Conservation (phyloP, 2,888 invertebrate species). For the Bugula neritina region DNA sequence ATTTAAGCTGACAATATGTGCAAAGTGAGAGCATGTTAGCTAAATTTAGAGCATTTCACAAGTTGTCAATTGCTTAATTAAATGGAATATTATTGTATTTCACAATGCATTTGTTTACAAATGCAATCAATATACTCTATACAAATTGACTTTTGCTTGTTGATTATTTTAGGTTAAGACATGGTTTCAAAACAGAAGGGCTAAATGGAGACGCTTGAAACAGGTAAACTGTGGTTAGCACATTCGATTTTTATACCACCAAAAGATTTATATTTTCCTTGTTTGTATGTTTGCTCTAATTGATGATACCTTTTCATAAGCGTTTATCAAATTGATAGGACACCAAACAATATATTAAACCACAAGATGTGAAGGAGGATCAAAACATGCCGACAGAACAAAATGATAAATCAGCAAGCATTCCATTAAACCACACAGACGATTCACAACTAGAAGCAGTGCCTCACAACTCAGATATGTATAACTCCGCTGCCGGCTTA, state of each 20-base stretch:
- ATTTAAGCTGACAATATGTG: not conserved
- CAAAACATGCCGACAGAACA: not conserved
- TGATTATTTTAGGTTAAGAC: constrained; percentile 50
- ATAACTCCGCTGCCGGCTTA: not conserved
- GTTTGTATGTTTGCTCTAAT: too few species aligned
- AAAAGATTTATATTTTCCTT: too few species aligned
- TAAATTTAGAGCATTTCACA: not conserved
- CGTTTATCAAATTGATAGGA: not conserved
- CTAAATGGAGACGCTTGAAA: constrained; percentile 63
- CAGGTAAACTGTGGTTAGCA: constrained; percentile 45
- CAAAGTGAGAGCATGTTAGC: not conserved
- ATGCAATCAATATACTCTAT: not conserved
- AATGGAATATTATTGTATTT: not conserved
- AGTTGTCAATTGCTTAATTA: not conserved
- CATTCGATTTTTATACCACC: too few species aligned
- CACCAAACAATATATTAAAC: not conserved
- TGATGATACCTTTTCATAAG: too few species aligned
- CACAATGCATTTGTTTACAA: not conserved
- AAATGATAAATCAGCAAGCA: not conserved
- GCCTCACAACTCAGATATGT: not conserved
- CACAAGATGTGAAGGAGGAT: not conserved
- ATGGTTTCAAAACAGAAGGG: constrained; percentile 54
- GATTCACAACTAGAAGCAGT: not conserved
- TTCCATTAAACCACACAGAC: not conserved
- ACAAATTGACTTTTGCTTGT: too few species aligned